A percentile compares a stretch with the other conserved stretches of the same genome.
These are phyloP conservation scores for Drosophila antonietae DNA, from an alignment of 2,888 invertebrate species.

Conservation along the genomic window DNA sequence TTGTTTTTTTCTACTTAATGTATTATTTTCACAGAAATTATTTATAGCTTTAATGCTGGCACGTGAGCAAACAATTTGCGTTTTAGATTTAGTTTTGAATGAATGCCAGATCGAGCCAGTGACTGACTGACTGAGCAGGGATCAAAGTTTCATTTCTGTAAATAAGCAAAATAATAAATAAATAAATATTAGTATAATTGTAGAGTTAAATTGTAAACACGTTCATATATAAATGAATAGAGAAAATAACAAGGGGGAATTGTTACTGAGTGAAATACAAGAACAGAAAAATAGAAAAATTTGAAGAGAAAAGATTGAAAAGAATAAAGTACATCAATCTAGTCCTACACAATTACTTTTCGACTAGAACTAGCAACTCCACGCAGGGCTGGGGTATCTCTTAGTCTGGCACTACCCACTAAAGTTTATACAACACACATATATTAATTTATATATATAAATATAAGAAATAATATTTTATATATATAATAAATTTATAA, in stretches of 20 bases:
- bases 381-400: no score
- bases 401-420: not conserved
- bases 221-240: not conserved
- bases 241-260: not conserved
- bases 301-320: no score
- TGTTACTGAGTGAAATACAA: no score
- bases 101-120: conserved; percentile 32
- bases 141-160: conserved; percentile 31
- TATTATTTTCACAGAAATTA: conserved; percentile 21
- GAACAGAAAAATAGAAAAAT: no score
- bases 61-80: conserved; percentile 57
- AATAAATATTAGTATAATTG: not conserved
- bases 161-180: conserved; percentile 21
- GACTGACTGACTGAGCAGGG: conserved; percentile 6
- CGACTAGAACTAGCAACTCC: no score
- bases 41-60: conserved; percentile 44
- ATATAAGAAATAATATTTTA: no score
- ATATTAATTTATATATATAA: no score
- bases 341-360: no score
- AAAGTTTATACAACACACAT: not conserved
- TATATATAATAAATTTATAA: no score
- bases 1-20: conserved; percentile 9
- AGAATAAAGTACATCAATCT: no score
- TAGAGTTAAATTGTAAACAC: not conserved
- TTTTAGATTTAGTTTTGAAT: conserved; percentile 46